Evolutionary conservation across 2,113 vertebrate species (phyloP).

Genomic region (Oryzias javanicus): DNA sequence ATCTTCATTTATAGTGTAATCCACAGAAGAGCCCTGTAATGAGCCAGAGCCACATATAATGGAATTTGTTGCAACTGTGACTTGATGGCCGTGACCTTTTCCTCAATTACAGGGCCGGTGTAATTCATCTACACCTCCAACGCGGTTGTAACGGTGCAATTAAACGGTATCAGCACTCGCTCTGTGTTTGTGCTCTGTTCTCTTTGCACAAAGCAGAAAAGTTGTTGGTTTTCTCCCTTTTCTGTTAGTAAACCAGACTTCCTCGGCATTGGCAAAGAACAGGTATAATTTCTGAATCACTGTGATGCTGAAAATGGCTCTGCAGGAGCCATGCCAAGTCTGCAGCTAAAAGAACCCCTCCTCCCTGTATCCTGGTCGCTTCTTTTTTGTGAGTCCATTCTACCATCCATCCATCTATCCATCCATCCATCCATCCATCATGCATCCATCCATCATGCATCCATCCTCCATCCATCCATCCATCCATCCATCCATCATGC

Average conservation of each 20-base stretch:
- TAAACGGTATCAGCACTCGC: slow-evolving; percentile 1
- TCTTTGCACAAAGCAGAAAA: neutral
- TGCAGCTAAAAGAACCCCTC: slow-evolving; percentile 46
- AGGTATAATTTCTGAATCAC: slow-evolving; percentile 39
- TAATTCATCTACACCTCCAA: slow-evolving; percentile 24
- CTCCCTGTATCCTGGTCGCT: neutral
- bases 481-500: no score
- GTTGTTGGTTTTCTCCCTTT: slow-evolving; percentile 2
- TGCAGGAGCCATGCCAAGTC: slow-evolving; percentile 60
- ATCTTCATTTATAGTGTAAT: slow-evolving; percentile 63
- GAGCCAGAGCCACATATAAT: slow-evolving; percentile 34
- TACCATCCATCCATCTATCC: slow-evolving; percentile 14
- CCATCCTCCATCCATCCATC: no score
- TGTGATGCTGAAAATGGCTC: slow-evolving; percentile 55
- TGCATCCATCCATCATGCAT: slow-evolving; percentile 20
- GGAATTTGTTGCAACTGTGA: slow-evolving; percentile 42
- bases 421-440: slow-evolving; percentile 20
- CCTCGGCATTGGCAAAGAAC: slow-evolving; percentile 30
- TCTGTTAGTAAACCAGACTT: slow-evolving; percentile 7
- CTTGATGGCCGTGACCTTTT: slow-evolving; percentile 33
- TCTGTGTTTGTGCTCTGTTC: neutral
- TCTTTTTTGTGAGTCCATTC: slow-evolving; percentile 6
- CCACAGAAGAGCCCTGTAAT: slow-evolving; percentile 30
- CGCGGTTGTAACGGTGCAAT: slow-evolving; percentile 14
- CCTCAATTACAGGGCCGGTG: slow-evolving; percentile 32